Evolutionary conservation across 2,113 vertebrate species (phyloP), one percentile per base, ranked within the genome.

Genomic region (Bufo bufo): DNA sequence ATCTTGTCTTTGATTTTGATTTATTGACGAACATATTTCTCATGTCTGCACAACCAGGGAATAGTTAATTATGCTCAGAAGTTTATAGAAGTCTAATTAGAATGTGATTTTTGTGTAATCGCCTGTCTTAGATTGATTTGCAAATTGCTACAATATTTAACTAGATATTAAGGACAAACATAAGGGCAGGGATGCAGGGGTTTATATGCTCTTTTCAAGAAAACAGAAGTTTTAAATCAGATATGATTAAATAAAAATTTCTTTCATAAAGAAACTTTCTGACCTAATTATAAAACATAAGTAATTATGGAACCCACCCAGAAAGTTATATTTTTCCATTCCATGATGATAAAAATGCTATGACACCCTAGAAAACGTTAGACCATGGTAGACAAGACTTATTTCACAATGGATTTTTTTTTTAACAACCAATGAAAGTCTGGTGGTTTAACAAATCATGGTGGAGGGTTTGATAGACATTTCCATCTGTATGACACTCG

Each of bases 81-180:
- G 61, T 86, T 86, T 86, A 86, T 86, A 77, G 59, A 74, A 69
- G 85, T 56, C 85, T 86, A 86, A 86, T 86, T 86, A 86, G 80
- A 86, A 79, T 86, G 85, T 80, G 85, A 61, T 86, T 66, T 79
- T 66, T 86, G 47, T 80, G 61, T 86, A 86, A 79, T 86, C n/a
- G n/a, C 49, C 61, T 80, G 75, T 86, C 85, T 79, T 86, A 86
- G 58, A 77, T 86, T 86, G 75, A 78, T 66, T 86, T 56, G 71
- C 61, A 79, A 86, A 79, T 79, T 80, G 75, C 58, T 86, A 78
- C 85, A 86, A 49, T 78, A 78, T 86, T 78, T 65, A 49, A 11
- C 52, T 74, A 86, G 75, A 69, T 66, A 50, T 86, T 61, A 50
- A 86, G 75, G 74, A 86, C 74, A 78, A 86, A 86, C 61, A 86